phyloP scores from a whole-genome alignment of 1,140 invertebrate genomes.

The Drosophila ananassae region DNA sequence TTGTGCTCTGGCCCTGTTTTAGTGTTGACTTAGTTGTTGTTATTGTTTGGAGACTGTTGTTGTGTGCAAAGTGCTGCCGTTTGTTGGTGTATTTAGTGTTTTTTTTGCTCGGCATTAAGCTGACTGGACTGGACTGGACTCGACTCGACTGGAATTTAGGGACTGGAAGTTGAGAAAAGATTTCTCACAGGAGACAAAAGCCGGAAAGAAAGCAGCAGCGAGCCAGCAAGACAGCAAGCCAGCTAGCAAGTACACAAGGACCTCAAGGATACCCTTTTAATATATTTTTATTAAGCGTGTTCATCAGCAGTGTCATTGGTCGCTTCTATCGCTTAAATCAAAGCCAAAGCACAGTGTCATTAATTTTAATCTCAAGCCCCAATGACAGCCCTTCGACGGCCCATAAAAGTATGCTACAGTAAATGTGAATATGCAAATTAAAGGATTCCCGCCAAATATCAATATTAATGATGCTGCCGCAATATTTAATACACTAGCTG shows the following conservation, averaged over 20 bases:
- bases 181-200: not conserved
- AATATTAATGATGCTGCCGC: not conserved
- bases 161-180: constrained; percentile 19
- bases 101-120: constrained; percentile 70
- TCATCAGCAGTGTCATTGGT: not conserved
- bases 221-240: too few species aligned
- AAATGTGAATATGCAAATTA: constrained; percentile 1
- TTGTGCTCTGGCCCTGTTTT: constrained; percentile 39
- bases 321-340: constrained; percentile 19
- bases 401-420: constrained; percentile 30
- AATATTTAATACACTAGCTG: not conserved
- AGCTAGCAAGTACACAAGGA: too few species aligned
- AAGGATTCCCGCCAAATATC: not conserved
- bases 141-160: constrained; percentile 15
- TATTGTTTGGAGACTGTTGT: constrained; percentile 47
- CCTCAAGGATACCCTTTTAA: too few species aligned
- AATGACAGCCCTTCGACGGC: not conserved
- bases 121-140: constrained; percentile 38
- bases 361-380: constrained; percentile 28
- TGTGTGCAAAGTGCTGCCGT: constrained; percentile 51
- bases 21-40: constrained; percentile 54
- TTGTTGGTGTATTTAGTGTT: constrained; percentile 29
- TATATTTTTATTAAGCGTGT: not conserved
- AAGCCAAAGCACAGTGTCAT: constrained; percentile 12
- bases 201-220: too few species aligned